Evolutionary conservation across 2,113 vertebrate species (phyloP), one percentile per base, ranked within the genome.

Genomic region (Rhabdornis inornatus): DNA sequence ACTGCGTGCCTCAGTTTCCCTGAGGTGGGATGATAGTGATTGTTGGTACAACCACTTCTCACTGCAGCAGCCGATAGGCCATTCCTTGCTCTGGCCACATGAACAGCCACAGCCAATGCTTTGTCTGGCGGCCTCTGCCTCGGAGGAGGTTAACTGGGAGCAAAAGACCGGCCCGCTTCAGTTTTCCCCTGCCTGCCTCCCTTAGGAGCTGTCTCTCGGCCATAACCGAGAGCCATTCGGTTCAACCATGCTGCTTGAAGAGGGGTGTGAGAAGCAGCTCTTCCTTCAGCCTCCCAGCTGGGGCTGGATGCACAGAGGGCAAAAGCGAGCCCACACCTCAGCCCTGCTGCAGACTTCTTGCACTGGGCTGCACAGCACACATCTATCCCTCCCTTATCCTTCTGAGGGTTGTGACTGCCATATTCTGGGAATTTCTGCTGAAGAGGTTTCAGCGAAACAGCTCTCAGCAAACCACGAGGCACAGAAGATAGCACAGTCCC

Each of bases 161-260:
- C 44, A 69, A 28, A 53, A 70, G 52, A 70, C 4, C 0, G 3
- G 22, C 16, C 20, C 0, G 0, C 12, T 85, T 56, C 0, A 6
- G 13, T 61, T 95, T 69, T 24, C 8, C 33, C 9, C 27, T 52
- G 27, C 33, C 33, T 11, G 10, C 45, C n/a, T 83, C 55, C 28
- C 50, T 45, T 28, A 25, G 0, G 25, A 77, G 37, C 45, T 37
- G 19, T 52, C 9, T 80, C 59, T 39, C 0, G 0, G 64, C 25
- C 11, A 0, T 20, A 23, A 2, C 27, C 27, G 27, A 52, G 50
- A 52, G 16, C 50, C 50, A 52, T 52, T 52, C 25, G 9, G 27
- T 52, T 52, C 50, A 52, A 52, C 27, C 10, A 2, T 2, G 22
- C 35, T 82, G 22, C 61, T 71, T 23, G n/a, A 55, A 52, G 24